phyloP scores from a whole-genome alignment of 1,140 invertebrate genomes.

The Drosophila trapezifrons region DNA sequence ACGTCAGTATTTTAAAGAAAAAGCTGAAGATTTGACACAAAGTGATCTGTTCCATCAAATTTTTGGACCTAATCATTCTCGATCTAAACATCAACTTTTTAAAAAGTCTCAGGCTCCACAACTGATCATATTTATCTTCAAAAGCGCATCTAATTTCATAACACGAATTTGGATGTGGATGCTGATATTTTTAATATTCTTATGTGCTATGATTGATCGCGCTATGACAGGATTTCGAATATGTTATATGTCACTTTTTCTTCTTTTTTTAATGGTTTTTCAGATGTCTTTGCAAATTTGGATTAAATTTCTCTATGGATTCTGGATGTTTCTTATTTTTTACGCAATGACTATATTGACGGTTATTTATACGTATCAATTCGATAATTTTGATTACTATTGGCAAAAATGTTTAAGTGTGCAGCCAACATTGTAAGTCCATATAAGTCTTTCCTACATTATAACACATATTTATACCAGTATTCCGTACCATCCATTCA shows the following conservation, averaged over 20 bases:
- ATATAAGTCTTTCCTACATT: too few relatives aligned
- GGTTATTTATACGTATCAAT: slow-evolving; percentile 98
- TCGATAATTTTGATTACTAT: slow-evolving; percentile 93
- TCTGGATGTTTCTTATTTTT: slow-evolving; percentile 97
- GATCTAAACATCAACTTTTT: slow-evolving; percentile 85
- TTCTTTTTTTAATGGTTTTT: slow-evolving; percentile 96
- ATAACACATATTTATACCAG: too few relatives aligned
- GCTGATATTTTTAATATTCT: slow-evolving; percentile 95
- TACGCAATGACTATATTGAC: slow-evolving; percentile 98
- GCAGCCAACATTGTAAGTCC: slow-evolving; percentile 89
- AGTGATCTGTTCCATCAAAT: slow-evolving; percentile 88
- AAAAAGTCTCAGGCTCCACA: slow-evolving; percentile 69
- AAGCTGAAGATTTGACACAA: slow-evolving; percentile 85
- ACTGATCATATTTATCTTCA: slow-evolving; percentile 87
- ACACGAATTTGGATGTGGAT: slow-evolving; percentile 98
- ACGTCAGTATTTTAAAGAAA: slow-evolving; percentile 94
- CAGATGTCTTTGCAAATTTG: slow-evolving; percentile 96
- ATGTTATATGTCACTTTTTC: slow-evolving; percentile 97
- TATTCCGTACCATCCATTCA: too few relatives aligned
- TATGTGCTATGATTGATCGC: slow-evolving; percentile 94
- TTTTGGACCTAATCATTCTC: slow-evolving; percentile 88
- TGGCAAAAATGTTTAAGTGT: slow-evolving; percentile 92
- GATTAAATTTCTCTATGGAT: slow-evolving; percentile 96
- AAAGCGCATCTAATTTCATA: slow-evolving; percentile 88
- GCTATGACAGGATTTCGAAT: slow-evolving; percentile 97